These are phyloP conservation scores for Nesidiocoris tenuis DNA, from an alignment of 2,888 invertebrate species.

Conservation along the genomic window DNA sequence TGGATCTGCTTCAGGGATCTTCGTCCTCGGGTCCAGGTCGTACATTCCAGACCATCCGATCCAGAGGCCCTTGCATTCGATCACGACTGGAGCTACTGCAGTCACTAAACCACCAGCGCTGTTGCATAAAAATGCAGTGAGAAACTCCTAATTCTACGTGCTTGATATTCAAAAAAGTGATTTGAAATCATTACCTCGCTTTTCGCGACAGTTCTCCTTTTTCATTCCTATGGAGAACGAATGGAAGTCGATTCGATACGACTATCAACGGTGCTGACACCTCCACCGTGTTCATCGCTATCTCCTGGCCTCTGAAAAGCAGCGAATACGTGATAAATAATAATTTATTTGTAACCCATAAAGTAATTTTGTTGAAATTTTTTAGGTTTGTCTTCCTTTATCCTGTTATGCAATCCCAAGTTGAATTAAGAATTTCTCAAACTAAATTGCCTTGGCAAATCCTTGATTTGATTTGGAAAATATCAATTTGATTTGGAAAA, in stretches of 20 bases:
- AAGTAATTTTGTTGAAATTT: too few species aligned
- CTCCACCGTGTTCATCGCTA: conserved; percentile 50
- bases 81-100: conserved; percentile 56
- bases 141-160: neutral
- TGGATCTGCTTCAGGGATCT: conserved; percentile 55
- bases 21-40: conserved; percentile 52
- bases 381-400: too few species aligned
- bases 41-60: conserved; percentile 56
- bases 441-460: too few species aligned
- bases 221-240: conserved; percentile 53
- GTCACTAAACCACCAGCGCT: conserved; percentile 57
- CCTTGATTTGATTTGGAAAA: too few species aligned
- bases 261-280: conserved; percentile 54
- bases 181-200: conserved; percentile 51
- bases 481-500: too few species aligned
- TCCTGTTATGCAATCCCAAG: too few species aligned
- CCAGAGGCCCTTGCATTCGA: conserved; percentile 56
- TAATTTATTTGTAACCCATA: neutral
- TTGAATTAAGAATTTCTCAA: too few species aligned
- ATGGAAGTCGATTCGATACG: conserved; percentile 56
- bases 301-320: conserved; percentile 29
- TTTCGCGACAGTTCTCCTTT: conserved; percentile 53
- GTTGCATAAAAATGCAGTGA: conserved; percentile 20
- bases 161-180: too few species aligned
- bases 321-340: neutral